Evolutionary conservation across 1,140 invertebrate genomes (phyloP).

Genomic region (Drosophila chauvacae): DNA sequence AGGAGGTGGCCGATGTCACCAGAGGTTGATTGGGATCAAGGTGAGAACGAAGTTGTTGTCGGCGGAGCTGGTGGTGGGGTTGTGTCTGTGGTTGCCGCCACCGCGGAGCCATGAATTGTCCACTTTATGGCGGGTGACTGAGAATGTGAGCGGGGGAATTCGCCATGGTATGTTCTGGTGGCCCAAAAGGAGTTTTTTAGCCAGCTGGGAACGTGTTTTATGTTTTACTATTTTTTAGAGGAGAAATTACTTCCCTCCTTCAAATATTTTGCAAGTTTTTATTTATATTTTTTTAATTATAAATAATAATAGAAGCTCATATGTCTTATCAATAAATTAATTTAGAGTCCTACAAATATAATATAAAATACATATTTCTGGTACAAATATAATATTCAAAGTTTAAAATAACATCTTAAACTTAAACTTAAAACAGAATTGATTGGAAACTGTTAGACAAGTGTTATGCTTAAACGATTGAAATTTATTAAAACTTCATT

Average conservation of each 20-base stretch:
- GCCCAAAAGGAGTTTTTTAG: neutral
- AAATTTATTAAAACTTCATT: no score
- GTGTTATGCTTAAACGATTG: no score
- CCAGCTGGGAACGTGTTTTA: neutral
- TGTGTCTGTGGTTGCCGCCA: constrained; percentile 42
- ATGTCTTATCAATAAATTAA: neutral
- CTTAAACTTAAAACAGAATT: no score
- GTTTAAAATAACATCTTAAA: no score
- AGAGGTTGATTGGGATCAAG: constrained; percentile 82
- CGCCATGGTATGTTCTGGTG: constrained; percentile 26
- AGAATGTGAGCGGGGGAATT: constrained; percentile 45
- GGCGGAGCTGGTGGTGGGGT: constrained; percentile 9
- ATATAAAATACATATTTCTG: no score
- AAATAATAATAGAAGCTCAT: neutral
- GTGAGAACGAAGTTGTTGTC: constrained; percentile 75
- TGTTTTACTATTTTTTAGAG: no score
- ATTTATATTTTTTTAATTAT: neutral
- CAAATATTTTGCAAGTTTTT: neutral
- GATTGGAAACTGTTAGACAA: no score
- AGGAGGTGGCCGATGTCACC: constrained; percentile 61
- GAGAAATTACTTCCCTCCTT: neutral
- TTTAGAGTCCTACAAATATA: no score
- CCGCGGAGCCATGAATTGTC: constrained; percentile 71
- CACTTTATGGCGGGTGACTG: constrained; percentile 66
- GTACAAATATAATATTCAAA: no score